phyloP scores from a whole-genome alignment of 2,888 invertebrate species.

The Malachius bipustulatus region DNA sequence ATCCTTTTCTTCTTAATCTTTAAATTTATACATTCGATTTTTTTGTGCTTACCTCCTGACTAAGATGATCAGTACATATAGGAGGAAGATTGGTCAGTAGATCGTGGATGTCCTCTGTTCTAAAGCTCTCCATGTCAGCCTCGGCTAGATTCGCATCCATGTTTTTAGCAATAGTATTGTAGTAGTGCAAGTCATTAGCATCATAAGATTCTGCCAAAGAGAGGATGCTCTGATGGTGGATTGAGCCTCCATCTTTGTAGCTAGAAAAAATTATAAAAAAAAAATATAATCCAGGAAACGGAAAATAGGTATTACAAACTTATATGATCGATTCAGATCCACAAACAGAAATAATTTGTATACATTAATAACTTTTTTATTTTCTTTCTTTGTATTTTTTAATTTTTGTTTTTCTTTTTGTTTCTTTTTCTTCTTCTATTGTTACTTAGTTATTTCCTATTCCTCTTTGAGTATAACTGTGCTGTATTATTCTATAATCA shows the following conservation, averaged over 20 bases:
- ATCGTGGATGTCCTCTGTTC: slow-evolving; percentile 82
- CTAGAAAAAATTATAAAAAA: slow-evolving; percentile 32
- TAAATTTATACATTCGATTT: too few species aligned
- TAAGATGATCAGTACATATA: slow-evolving; percentile 44
- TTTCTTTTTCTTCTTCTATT: too few species aligned
- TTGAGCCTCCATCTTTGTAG: slow-evolving; percentile 65
- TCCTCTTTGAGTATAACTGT: too few species aligned
- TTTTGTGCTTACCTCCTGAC: slow-evolving; percentile 33
- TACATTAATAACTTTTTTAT: too few species aligned
- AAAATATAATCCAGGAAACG: slow-evolving; percentile 6
- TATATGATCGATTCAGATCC: too few species aligned
- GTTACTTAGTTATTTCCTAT: too few species aligned
- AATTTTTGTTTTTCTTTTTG: too few species aligned
- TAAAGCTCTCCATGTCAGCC: slow-evolving; percentile 90
- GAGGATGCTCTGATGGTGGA: slow-evolving; percentile 69
- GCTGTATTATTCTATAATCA: too few species aligned
- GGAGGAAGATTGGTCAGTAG: slow-evolving; percentile 67
- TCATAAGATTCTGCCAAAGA: slow-evolving; percentile 73
- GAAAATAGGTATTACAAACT: neutral
- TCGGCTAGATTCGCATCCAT: slow-evolving; percentile 88
- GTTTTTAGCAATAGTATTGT: slow-evolving; percentile 77
- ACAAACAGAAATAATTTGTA: too few species aligned
- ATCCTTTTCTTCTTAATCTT: neutral
- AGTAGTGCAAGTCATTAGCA: slow-evolving; percentile 51
- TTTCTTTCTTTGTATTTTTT: too few species aligned